These are phyloP conservation scores for Shinisaurus crocodilurus DNA, from an alignment of 2,113 vertebrate species.

Conservation along the genomic window DNA sequence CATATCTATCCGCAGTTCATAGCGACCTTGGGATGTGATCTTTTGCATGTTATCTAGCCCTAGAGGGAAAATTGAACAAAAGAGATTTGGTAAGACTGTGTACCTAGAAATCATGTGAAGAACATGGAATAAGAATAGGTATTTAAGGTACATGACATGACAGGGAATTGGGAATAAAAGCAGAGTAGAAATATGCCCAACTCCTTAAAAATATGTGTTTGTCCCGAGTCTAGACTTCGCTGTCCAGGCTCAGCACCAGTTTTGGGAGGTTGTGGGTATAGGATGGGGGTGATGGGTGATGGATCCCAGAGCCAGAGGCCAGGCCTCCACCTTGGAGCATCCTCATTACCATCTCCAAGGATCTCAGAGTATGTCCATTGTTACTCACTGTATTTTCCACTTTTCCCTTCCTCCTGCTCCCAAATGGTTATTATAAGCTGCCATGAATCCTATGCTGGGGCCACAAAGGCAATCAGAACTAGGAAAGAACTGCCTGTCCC, in stretches of 20 bases:
- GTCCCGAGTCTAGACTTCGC: background rate
- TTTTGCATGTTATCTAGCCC: slow-evolving; percentile 95
- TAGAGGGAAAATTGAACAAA: slow-evolving; percentile 57
- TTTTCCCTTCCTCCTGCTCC: background rate
- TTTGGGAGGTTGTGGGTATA: background rate
- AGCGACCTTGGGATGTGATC: slow-evolving; percentile 91
- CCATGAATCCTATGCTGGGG: no score
- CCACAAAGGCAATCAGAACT: no score
- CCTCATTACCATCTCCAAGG: background rate
- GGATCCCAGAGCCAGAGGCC: background rate
- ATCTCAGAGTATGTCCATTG: background rate
- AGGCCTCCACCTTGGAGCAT: no score
- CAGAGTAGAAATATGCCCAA: background rate
- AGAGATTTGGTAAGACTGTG: background rate
- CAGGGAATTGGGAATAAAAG: slow-evolving; percentile 1
- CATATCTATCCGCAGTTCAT: slow-evolving; percentile 96
- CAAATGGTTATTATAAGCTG: no score
- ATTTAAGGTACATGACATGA: background rate
- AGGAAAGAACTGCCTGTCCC: no score
- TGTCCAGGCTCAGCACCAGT: background rate
- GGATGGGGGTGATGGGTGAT: background rate
- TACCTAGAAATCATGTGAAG: background rate
- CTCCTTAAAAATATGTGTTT: background rate
- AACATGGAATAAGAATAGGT: background rate
- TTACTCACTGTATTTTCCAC: background rate